Percentiles rank a stretch among this genome's conserved stretches.
Conservation (phyloP, 1,140 invertebrate genomes). For the Sweltsa coloradensis region DNA sequence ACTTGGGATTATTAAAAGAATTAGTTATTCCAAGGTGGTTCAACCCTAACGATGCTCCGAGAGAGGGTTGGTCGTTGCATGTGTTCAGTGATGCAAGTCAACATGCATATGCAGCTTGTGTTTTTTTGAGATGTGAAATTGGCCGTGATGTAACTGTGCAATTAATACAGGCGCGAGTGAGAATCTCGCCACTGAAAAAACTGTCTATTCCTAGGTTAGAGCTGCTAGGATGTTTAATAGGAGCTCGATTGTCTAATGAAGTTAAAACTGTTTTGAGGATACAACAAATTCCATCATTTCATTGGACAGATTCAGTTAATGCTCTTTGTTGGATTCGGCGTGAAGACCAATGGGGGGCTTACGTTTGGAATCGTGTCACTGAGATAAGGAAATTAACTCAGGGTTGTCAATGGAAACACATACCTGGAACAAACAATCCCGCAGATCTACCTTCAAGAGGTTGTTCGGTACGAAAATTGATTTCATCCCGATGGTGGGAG, state of each 20-base stretch:
- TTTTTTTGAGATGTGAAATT: conserved; percentile 20
- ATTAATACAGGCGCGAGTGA: conserved; percentile 23
- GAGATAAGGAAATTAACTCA: conserved; percentile 14
- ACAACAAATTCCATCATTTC: conserved; percentile 6
- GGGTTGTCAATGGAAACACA: conserved; percentile 22
- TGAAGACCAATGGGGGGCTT: conserved; percentile 16
- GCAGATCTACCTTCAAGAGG: conserved; percentile 31
- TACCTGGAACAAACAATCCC: conserved; percentile 28
- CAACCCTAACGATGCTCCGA: background rate
- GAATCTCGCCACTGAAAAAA: conserved; percentile 24
- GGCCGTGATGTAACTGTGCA: conserved; percentile 7
- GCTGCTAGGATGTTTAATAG: conserved; percentile 26
- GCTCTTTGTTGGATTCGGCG: conserved; percentile 23
- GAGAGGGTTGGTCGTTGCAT: conserved; percentile 17
- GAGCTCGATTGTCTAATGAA: conserved; percentile 19
- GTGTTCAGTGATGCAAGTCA: conserved; percentile 26
- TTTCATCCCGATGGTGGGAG: conserved; percentile 28
- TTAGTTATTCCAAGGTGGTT: conserved; percentile 20
- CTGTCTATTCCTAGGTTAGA: conserved; percentile 25
- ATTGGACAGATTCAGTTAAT: conserved; percentile 25
- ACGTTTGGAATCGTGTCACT: conserved; percentile 17
- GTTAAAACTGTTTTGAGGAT: conserved; percentile 15
- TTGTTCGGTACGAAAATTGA: conserved; percentile 20
- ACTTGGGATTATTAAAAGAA: conserved; percentile 13
- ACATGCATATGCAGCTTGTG: conserved; percentile 21